Base-by-base conservation (phyloP, 1,140 invertebrate species). In the Lordiphosa mommai region DNA sequence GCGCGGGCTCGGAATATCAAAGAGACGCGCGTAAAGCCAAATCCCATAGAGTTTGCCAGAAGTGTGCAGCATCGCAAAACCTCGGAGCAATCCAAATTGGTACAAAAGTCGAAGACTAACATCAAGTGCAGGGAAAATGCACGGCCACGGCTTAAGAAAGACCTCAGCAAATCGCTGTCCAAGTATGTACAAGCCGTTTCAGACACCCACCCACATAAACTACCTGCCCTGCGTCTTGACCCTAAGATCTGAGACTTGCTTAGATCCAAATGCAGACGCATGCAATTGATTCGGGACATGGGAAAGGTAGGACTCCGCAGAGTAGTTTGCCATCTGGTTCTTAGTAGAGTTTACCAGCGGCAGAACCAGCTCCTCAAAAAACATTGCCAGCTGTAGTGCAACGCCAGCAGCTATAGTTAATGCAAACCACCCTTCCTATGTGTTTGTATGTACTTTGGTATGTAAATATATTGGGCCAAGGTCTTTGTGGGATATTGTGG, bases 401-500 rank as follows among this genome's bases (percentile, higher is more conserved):
- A 29, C 20, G 13, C 4, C 8, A 29, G 2, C 8, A 14, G n/a
- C 20, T 8, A 34, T 13, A 20, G 14, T 8, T 29, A 12, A 37
- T 12, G 6, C 29, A 29, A 20, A 20, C 32, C n/a, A 27, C 23
- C 23, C 23, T 27, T 27, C 0, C 10, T 29, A 23, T 34, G 6
- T 46, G 23, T 52, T n/a, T 27, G 23, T n/a, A 20, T 13, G 2
- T 59, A 23, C 29, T 1, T 53, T 16, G 27, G 27, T 49, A 49
- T 29, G 29, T 9, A 33, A 36, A 16, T 37, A 27, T 30, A 46
- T 49, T 49, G 30, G 32, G 32, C 32, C 30, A 49, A 49, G 32
- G 47, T 36, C 47, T 49, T 34, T 20, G n/a, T 3, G 9, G 17
- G 9, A 17, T 36, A 27, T 33, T 47, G 43, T 46, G 9, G 17